Base-by-base conservation (phyloP, 1,140 invertebrate species). In the Harpegnathos saltator region DNA sequence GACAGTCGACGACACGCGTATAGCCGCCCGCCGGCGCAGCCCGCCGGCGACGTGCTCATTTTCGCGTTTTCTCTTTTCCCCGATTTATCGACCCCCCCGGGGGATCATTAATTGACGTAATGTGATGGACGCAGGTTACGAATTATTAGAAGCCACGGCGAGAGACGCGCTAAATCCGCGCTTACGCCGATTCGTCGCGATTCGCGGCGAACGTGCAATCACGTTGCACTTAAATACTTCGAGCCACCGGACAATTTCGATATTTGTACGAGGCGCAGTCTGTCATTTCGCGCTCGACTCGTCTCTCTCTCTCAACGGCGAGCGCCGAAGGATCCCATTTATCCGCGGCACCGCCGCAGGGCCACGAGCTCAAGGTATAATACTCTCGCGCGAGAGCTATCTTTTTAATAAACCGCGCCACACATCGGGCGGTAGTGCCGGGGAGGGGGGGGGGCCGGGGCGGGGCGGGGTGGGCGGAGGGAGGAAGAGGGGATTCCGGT, bases 361-460 rank as follows among this genome's bases (percentile, higher is more conserved):
- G 38, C 7, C 22, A 17, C 5, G 44, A 15, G 15, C 15, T n/a
- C n/a, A n/a, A n/a, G 14, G 38, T 44, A n/a, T n/a, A 44, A 44
- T 44, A 44, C 38, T 44, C 50, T 85, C n/a, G n/a, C 15, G 15
- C 9, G 11, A 58, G 24, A 58, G 24, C 11, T 26, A 29, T 71
- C 54, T 73, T 78, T 75, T 11, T 73, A 62, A 78, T 86, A 68
- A 73, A 86, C 52, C 26, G n/a, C 33, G 29, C 62, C 7, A 12
- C 15, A 24, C 24, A 14, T 61, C 1, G 29, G 0, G 9, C 12
- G 29, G 52, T n/a, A 14, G 38, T 77, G n/a, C n/a, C 52, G 52
- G 52, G 15, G n/a, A 54, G 52, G 52, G 52, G 15, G 1, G 52
- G 15, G 15, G 1, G n/a, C 3, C 15, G 52, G 52, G n/a, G 15